These are phyloP conservation scores for Acronicta alni DNA, from an alignment of 2,888 invertebrate species.

Conservation along the genomic window DNA sequence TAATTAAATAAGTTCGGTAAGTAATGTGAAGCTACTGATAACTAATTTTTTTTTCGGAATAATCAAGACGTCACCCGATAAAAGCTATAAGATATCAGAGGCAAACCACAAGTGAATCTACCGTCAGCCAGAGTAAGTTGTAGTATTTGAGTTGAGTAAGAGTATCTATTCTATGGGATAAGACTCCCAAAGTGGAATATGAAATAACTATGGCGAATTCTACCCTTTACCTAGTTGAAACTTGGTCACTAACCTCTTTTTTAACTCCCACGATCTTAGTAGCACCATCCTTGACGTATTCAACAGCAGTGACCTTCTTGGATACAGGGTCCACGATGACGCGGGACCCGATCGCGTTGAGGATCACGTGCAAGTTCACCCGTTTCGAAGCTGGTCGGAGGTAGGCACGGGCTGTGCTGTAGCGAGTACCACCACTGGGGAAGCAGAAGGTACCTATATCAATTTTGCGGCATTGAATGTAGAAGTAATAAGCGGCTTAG, in stretches of 20 bases:
- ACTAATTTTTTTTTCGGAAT: no score
- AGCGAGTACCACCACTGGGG: slow-evolving; percentile 89
- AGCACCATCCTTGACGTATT: slow-evolving; percentile 88
- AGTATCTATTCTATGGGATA: no score
- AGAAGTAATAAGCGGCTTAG: no score
- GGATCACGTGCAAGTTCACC: slow-evolving; percentile 89
- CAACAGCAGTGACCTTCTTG: slow-evolving; percentile 89
- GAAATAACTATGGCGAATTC: no score
- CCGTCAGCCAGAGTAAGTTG: no score
- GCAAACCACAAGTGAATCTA: no score
- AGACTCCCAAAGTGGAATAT: no score
- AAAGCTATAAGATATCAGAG: no score
- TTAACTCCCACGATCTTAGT: slow-evolving; percentile 82
- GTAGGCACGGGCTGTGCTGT: slow-evolving; percentile 90
- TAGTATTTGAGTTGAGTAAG: no score
- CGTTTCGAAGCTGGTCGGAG: slow-evolving; percentile 89
- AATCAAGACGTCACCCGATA: no score
- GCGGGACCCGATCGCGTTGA: slow-evolving; percentile 90
- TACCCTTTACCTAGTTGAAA: not conserved
- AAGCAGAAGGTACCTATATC: slow-evolving; percentile 3
- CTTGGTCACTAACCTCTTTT: slow-evolving; percentile 83
- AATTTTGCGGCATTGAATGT: not conserved
- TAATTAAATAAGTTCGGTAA: no score
- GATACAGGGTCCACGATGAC: slow-evolving; percentile 84
- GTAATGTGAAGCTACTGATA: no score